Percentiles rank a stretch among this genome's conserved stretches.
These are phyloP conservation scores for Netelia inedita DNA, from an alignment of 2,888 invertebrate genomes.

Conservation along the genomic window DNA sequence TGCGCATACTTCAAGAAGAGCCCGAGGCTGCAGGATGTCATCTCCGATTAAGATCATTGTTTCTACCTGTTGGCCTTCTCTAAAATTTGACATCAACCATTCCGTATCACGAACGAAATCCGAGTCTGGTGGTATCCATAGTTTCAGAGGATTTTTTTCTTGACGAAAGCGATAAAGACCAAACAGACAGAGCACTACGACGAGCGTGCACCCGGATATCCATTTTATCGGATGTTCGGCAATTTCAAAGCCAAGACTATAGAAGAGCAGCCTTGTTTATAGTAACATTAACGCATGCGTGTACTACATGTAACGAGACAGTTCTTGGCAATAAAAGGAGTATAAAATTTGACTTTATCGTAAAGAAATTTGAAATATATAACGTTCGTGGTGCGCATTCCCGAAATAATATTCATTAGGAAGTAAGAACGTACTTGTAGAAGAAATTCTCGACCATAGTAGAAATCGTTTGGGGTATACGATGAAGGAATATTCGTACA, in stretches of 20 bases:
- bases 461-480: conserved; percentile 79
- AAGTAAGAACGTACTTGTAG: conserved; percentile 75
- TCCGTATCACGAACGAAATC: conserved; percentile 90
- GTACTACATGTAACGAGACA: too few species aligned
- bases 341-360: not conserved
- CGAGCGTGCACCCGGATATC: conserved; percentile 86
- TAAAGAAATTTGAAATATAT: not conserved
- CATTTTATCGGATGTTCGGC: conserved; percentile 88
- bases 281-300: not conserved
- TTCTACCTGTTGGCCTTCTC: conserved; percentile 88
- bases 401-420: too few species aligned
- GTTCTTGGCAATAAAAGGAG: not conserved
- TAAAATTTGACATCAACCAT: conserved; percentile 90
- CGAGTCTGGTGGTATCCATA: conserved; percentile 92
- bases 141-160: conserved; percentile 91
- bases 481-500: conserved; percentile 65
- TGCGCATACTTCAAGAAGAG: conserved; percentile 85
- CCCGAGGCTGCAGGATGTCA: conserved; percentile 88
- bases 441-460: conserved; percentile 78
- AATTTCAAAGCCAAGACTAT: conserved; percentile 88
- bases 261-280: conserved; percentile 1
- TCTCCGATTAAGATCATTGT: conserved; percentile 88
- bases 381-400: not conserved
- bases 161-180: conserved; percentile 89
- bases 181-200: conserved; percentile 87